These are phyloP conservation scores for Hyles euphorbiae DNA, from an alignment of 1,140 invertebrate species.

Conservation along the genomic window DNA sequence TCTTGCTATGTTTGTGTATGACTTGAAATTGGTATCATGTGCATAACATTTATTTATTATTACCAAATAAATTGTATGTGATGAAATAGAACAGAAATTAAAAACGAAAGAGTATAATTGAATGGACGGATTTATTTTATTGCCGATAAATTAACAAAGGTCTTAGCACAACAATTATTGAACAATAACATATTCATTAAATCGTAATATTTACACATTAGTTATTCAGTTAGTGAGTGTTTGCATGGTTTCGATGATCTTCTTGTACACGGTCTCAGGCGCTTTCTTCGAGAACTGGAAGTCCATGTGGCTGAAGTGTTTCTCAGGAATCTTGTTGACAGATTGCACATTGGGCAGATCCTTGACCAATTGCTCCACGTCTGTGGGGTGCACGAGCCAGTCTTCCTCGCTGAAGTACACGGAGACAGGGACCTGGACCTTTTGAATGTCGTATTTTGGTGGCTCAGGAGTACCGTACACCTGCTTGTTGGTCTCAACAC, in stretches of 20 bases:
- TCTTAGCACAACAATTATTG: constrained; percentile 1
- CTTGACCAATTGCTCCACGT: constrained; percentile 77
- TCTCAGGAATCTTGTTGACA: constrained; percentile 71
- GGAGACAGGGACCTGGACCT: constrained; percentile 79
- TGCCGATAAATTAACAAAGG: neutral
- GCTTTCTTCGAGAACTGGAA: constrained; percentile 81
- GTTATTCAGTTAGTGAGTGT: constrained; percentile 10
- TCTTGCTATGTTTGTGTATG: no score
- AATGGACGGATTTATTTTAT: constrained; percentile 42
- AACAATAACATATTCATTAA: constrained; percentile 10
- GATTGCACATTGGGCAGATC: constrained; percentile 69
- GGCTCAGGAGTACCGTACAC: constrained; percentile 75
- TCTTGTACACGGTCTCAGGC: constrained; percentile 76
- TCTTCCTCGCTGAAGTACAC: constrained; percentile 82
- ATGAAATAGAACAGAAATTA: constrained; percentile 3
- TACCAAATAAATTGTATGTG: no score
- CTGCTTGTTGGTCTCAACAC: constrained; percentile 65
- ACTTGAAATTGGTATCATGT: no score
- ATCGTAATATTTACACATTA: constrained; percentile 20
- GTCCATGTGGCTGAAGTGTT: constrained; percentile 83
- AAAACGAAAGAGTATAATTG: constrained; percentile 6
- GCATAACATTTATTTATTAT: no score
- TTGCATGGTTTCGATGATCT: constrained; percentile 52
- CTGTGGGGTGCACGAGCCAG: constrained; percentile 77
- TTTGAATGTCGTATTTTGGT: constrained; percentile 79